Base-by-base conservation (phyloP, 2,888 invertebrate species). In the Eupithecia abbreviata region DNA sequence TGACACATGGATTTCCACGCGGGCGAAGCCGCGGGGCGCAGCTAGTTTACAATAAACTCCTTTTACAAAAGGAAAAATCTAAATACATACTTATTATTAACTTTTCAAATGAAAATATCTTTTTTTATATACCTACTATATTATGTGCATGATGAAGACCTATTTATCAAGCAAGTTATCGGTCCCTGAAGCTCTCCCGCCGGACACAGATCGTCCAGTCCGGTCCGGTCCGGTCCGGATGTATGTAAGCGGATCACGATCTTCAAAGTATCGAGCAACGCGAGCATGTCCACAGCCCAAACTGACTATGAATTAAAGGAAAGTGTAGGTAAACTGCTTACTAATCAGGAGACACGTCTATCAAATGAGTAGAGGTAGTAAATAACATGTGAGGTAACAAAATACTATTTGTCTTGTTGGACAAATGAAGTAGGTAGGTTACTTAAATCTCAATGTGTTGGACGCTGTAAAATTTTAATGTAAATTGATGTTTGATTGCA, bases 281-380 rank as follows among this genome's bases (percentile, higher is more conserved):
- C 67, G 83, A 82, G 82, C 82, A 84, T 82, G 81, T 79, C 80
- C 68, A 72, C 75, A 76, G 68, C 66, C 10, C 73, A 71, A 74
- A 13, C 73, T 18, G 82, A 81, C 81, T 82, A 75, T 71, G 72
- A 78, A 78, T 76, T 51, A 76, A 68, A 55, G 18, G 73, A 69
- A 76, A 71, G 69, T 72, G 78, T 78, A 81, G 41, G 43, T 47
- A 47, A 81, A 79, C 79, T 79, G 80, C 70, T 74, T 78, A 80
- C 78, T 79, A 80, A 82, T 79, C 73, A 82, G 76, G 68, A 71
- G 75, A 77, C 42, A 42, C 66, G 66, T 66, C 42, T 42, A 66
- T 42, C 5, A 41, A 42, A 66, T 42, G 15, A 4, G 45, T 45
- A 45, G 45, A 6, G 45, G 45, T 13, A 42, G 42, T 66, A 62